These are phyloP conservation scores for Catharus ustulatus DNA, from an alignment of 2,797 vertebrate genomes.

Conservation along the genomic window DNA sequence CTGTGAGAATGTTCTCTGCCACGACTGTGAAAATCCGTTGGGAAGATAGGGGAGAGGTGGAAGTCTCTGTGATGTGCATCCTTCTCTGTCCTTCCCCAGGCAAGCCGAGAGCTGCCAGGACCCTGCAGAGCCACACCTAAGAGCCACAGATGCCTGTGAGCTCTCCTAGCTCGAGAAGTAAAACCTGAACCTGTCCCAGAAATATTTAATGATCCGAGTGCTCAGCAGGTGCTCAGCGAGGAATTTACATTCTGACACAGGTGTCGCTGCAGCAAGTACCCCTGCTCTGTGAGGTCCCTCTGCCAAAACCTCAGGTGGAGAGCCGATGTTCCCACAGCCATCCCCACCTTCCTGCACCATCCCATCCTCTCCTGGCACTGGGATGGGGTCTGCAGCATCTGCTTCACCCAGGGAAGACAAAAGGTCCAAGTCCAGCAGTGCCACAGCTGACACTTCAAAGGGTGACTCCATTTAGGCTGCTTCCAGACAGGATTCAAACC, in stretches of 20 bases:
- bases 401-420: background rate
- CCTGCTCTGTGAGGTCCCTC: fast-evolving
- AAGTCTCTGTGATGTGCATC: background rate
- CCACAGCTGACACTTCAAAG: background rate
- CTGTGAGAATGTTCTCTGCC: background rate
- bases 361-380: background rate
- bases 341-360: background rate
- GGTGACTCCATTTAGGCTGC: background rate
- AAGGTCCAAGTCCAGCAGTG: background rate
- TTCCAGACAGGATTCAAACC: background rate
- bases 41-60: background rate
- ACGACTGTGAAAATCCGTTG: fast-evolving
- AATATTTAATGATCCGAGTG: background rate
- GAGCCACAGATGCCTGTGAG: background rate
- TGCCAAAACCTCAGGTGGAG: background rate
- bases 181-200: background rate
- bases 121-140: background rate
- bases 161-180: background rate
- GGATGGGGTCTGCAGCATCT: background rate
- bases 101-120: background rate
- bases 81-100: background rate
- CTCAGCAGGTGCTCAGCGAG: background rate
- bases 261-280: fast-evolving
- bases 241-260: background rate
- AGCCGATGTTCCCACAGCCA: background rate